Conservation (phyloP, 1,140 invertebrate genomes). For the Hylaeus anthracinus region DNA sequence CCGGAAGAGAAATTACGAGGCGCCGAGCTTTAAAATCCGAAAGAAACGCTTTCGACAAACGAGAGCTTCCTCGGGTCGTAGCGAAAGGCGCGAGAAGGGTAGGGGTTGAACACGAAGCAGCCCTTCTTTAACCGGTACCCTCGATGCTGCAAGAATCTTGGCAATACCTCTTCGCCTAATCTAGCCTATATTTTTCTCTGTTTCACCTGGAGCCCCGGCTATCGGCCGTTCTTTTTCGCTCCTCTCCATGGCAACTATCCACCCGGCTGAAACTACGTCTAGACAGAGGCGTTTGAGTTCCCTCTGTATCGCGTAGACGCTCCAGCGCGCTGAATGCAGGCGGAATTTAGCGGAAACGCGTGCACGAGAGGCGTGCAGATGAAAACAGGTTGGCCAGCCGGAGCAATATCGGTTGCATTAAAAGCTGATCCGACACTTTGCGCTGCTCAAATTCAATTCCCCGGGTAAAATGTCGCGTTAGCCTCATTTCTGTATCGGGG, state of each 20-base stretch:
- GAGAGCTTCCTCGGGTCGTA: not conserved
- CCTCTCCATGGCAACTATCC: conserved; percentile 10
- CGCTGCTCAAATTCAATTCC: conserved; percentile 52
- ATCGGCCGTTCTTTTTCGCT: conserved; percentile 20
- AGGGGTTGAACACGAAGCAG: not conserved
- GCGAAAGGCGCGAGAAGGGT: not conserved
- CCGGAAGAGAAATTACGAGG: not conserved
- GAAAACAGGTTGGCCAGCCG: not conserved
- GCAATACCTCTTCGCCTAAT: conserved; percentile 66
- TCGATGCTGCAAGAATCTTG: conserved; percentile 3
- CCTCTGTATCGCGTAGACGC: not conserved
- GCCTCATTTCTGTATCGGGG: no score
- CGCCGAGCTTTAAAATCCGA: conserved; percentile 30
- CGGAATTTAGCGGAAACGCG: not conserved
- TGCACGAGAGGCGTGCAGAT: not conserved
- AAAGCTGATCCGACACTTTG: conserved; percentile 59
- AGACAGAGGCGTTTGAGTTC: conserved; percentile 5
- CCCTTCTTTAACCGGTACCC: conserved; percentile 44
- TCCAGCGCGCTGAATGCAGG: not conserved
- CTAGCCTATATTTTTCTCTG: conserved; percentile 66
- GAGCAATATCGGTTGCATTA: conserved; percentile 51
- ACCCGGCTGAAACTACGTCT: conserved; percentile 11
- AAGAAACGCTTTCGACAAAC: conserved; percentile 22
- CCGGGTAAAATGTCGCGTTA: conserved; percentile 33
- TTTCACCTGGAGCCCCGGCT: conserved; percentile 39